Evolutionary conservation across 2,888 invertebrate species (phyloP), one percentile per base, ranked within the genome.

Genomic region (Meteorus colon): DNA sequence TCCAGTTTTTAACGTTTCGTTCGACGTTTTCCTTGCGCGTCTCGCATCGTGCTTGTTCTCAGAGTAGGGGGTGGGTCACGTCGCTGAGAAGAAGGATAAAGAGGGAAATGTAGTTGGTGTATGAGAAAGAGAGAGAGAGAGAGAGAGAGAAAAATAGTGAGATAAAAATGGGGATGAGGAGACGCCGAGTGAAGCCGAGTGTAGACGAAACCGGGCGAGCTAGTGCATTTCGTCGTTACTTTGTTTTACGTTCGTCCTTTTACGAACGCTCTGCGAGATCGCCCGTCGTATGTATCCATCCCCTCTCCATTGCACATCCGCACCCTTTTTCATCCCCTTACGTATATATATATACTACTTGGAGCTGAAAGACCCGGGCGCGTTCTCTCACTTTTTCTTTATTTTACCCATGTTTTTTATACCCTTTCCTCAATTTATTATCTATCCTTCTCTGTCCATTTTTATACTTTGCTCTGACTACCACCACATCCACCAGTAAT

Each of bases 151-250:
- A 19, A 19, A n/a, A 71, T 45, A 37, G 60, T 12, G 55, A 19
- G 8, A 55, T 6, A 19, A 55, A 55, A 63, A 45, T 27, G 67
- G 72, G 60, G 62, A 31, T 31, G 45, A 37, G 27, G 34, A 31
- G 24, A 78, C 80, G 78, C 80, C 76, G 69, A 77, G 75, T 71
- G 77, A 71, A 73, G 68, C 74, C 51, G 37, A 65, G 62, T 74
- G 80, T 79, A 78, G 76, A 75, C 79, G 77, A 76, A 80, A 81
- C 80, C 78, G 85, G 84, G 84, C 84, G 84, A 65, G 69, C 72
- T 69, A 86, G 86, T 88, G 86, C 86, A 86, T 87, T 88, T 87
- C 86, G 86, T 87, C 88, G 88, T 88, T 88, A 88, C 88, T 88
- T 88, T 88, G 89, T 89, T 89, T 88, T 89, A 88, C 86, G 86